Percentiles rank a stretch among this genome's conserved stretches.
phyloP scores from a whole-genome alignment of 2,888 invertebrate species.

The Aproaerema taeniolella region DNA sequence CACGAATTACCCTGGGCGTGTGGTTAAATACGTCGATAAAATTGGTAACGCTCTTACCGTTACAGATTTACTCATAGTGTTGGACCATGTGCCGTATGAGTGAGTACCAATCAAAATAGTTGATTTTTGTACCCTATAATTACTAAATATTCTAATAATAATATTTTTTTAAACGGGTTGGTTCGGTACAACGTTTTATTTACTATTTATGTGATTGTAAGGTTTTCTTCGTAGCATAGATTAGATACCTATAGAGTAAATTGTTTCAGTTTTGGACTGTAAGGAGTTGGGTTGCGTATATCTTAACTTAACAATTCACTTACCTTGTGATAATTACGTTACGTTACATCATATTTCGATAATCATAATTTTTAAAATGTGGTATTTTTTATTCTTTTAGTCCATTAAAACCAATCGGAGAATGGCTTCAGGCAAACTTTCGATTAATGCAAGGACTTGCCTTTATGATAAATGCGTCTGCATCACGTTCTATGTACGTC shows the following conservation, averaged over 20 bases:
- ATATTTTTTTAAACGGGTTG: neutral
- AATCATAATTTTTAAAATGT: too few relatives aligned
- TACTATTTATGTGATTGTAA: too few relatives aligned
- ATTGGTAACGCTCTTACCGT: conserved; percentile 62
- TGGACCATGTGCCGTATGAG: conserved; percentile 63
- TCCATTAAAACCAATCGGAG: conserved; percentile 41
- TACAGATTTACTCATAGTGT: conserved; percentile 70
- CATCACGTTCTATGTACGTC: conserved; percentile 60
- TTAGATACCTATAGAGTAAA: too few relatives aligned
- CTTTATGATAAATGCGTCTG: conserved; percentile 66
- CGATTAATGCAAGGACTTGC: conserved; percentile 57
- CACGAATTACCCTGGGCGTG: conserved; percentile 39
- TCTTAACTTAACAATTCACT: too few relatives aligned
- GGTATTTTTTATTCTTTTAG: conserved; percentile 36
- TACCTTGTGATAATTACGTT: too few relatives aligned
- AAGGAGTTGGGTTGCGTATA: too few relatives aligned
- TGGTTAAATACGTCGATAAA: conserved; percentile 54
- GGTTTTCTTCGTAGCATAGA: too few relatives aligned
- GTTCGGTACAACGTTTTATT: too few relatives aligned
- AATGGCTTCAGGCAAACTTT: conserved; percentile 52
- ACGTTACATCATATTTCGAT: too few relatives aligned
- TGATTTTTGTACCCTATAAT: neutral
- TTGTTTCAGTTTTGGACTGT: too few relatives aligned
- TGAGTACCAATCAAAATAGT: conserved; percentile 28
- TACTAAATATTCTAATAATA: neutral